phyloP scores from a whole-genome alignment of 2,888 invertebrate genomes.

The Anodontia alba region DNA sequence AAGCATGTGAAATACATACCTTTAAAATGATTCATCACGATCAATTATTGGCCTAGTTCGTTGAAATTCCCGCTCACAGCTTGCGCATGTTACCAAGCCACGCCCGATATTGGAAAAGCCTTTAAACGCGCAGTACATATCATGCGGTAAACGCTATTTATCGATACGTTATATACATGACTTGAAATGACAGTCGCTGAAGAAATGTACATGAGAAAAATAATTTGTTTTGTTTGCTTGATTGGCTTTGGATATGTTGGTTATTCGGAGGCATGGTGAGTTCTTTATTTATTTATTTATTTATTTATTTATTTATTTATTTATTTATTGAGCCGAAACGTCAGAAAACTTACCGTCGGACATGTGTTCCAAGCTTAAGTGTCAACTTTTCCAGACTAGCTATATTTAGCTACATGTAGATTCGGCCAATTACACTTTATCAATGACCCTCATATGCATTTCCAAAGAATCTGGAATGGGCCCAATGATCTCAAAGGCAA shows the following conservation, averaged over 20 bases:
- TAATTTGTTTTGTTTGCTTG: not conserved
- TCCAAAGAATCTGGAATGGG: too few relatives aligned
- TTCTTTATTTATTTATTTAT: too few relatives aligned
- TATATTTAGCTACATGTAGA: too few relatives aligned
- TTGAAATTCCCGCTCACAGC: not conserved
- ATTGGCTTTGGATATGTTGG: not conserved
- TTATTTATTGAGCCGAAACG: too few relatives aligned
- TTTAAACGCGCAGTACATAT: not conserved
- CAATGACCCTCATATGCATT: too few relatives aligned
- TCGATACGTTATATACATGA: not conserved
- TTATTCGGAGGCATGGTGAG: not conserved
- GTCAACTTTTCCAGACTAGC: too few relatives aligned
- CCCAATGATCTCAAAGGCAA: too few relatives aligned
- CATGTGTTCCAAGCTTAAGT: too few relatives aligned
- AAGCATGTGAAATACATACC: not conserved
- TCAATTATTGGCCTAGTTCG: not conserved
- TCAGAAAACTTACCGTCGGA: too few relatives aligned
- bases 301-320: too few relatives aligned
- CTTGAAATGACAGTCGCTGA: not conserved
- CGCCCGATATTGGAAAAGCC: constrained; percentile 9
- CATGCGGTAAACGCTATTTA: not conserved
- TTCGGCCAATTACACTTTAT: too few relatives aligned
- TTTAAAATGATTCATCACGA: not conserved
- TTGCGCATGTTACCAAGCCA: constrained; percentile 10
- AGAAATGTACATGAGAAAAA: not conserved